phyloP scores from a whole-genome alignment of 2,888 invertebrate genomes.

The Lymantria monacha region DNA sequence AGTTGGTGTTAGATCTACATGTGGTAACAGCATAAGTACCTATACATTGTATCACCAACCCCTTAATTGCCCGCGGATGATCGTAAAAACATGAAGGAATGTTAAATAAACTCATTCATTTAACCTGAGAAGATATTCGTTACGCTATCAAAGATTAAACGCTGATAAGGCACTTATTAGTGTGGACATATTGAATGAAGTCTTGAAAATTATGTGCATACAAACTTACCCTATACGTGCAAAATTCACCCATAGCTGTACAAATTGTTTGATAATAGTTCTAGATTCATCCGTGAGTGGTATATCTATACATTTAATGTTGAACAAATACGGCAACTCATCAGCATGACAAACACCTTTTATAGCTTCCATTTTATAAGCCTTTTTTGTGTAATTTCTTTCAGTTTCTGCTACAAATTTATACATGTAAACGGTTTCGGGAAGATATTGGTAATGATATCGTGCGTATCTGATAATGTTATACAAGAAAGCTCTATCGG shows the following conservation, averaged over 20 bases:
- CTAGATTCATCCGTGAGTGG: conserved; percentile 59
- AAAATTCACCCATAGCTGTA: conserved; percentile 65
- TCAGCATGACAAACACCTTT: conserved; percentile 71
- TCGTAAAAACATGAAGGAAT: too few species aligned
- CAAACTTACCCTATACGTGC: conserved; percentile 61
- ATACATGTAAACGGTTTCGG: conserved; percentile 59
- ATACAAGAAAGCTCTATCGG: conserved; percentile 60
- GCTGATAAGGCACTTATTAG: too few species aligned
- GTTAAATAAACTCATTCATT: too few species aligned
- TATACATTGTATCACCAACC: too few species aligned
- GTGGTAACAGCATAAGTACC: too few species aligned
- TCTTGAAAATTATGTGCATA: neutral
- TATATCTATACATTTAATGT: conserved; percentile 58
- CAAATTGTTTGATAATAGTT: conserved; percentile 49
- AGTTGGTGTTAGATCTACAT: too few species aligned
- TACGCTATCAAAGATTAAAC: too few species aligned
- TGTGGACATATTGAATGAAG: too few species aligned
- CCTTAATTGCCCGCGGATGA: too few species aligned
- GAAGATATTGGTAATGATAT: conserved; percentile 41
- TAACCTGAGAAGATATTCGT: too few species aligned
- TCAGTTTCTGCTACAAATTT: conserved; percentile 67
- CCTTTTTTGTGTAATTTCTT: conserved; percentile 60
- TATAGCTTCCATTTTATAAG: conserved; percentile 58
- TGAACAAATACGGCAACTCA: conserved; percentile 65
- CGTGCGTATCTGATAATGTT: conserved; percentile 63